Evolutionary conservation across 2,113 vertebrate genomes (phyloP).

Genomic region (human (Homo sapiens)): DNA sequence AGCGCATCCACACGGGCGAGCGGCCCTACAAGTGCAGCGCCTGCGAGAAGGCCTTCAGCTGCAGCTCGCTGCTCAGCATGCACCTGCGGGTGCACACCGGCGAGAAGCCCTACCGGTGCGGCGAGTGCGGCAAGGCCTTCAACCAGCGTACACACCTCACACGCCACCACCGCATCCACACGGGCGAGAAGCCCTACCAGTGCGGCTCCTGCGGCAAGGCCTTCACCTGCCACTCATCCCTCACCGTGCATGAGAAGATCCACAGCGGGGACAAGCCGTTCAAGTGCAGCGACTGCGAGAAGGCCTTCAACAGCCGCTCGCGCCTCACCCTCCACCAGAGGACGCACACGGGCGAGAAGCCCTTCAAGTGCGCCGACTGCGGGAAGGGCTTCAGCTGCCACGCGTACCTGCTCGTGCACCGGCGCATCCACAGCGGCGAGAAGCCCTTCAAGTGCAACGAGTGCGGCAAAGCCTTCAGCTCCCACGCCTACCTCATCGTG

Average conservation of each 20-base stretch:
- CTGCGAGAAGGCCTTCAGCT: constrained; percentile 72
- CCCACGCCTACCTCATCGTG: constrained; percentile 60
- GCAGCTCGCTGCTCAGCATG: constrained; percentile 68
- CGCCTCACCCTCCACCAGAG: constrained; percentile 66
- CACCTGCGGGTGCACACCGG: constrained; percentile 56
- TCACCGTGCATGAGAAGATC: constrained; percentile 61
- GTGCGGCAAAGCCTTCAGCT: constrained; percentile 69
- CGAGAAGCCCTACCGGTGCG: constrained; percentile 57
- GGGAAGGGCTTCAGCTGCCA: constrained; percentile 72
- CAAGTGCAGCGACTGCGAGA: constrained; percentile 45
- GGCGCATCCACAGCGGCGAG: constrained; percentile 61
- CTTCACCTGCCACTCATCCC: constrained; percentile 64
- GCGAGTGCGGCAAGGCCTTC: constrained; percentile 61
- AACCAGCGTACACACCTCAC: constrained; percentile 68
- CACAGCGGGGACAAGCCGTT: constrained; percentile 65
- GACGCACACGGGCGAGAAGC: constrained; percentile 54
- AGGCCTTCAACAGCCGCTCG: constrained; percentile 55
- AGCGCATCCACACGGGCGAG: constrained; percentile 47
- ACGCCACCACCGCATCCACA: constrained; percentile 60
- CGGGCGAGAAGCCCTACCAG: constrained; percentile 46
- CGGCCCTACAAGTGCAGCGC: constrained; percentile 55
- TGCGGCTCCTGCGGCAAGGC: constrained; percentile 32
- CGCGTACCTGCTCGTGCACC: constrained; percentile 60
- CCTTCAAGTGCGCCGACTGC: constrained; percentile 22
- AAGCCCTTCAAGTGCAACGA: constrained; percentile 64